Percentiles rank a stretch among this genome's conserved stretches.
Conservation (phyloP, 2,113 vertebrate species). For the Myrmophylax atrothorax region DNA sequence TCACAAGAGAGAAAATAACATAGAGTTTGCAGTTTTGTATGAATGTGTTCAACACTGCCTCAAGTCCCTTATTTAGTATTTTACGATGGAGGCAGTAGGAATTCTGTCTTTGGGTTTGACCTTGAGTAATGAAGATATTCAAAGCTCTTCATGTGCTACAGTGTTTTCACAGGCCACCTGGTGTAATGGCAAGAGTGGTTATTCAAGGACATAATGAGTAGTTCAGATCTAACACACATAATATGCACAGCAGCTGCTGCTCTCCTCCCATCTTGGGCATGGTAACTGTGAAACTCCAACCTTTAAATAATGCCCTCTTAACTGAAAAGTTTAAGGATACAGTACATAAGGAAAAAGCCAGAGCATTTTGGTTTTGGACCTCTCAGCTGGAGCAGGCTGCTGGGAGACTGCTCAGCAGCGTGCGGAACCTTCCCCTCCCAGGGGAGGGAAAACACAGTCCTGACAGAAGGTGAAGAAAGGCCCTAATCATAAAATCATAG, state of each 20-base stretch:
- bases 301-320: neutral
- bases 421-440: neutral
- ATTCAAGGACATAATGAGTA: neutral
- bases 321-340: neutral
- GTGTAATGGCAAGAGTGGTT: neutral
- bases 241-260: slow-evolving; percentile 8
- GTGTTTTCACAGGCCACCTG: slow-evolving; percentile 35
- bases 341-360: neutral
- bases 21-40: neutral
- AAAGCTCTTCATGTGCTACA: neutral
- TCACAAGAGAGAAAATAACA: neutral
- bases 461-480: slow-evolving; percentile 1
- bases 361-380: neutral
- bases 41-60: neutral
- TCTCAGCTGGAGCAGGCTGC: neutral
- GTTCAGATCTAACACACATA: neutral
- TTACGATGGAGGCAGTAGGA: neutral
- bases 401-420: neutral
- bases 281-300: neutral
- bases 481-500: neutral
- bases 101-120: neutral
- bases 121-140: neutral
- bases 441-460: neutral
- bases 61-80: neutral
- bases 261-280: neutral